Conservation (phyloP, 2,113 vertebrate genomes). For the Electrona antarctica region DNA sequence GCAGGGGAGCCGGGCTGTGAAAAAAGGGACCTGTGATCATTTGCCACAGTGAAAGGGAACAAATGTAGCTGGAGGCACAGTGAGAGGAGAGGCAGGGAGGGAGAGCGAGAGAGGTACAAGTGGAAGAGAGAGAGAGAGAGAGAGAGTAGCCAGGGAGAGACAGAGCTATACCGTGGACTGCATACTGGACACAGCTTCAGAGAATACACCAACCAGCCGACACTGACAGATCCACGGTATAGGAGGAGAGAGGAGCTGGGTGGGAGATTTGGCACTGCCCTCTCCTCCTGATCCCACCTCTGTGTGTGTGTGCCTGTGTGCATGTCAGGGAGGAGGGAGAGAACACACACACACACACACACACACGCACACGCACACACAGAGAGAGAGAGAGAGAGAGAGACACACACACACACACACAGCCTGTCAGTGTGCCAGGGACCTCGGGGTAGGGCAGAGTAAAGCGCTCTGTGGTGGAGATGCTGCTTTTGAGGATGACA, state of each 20-base stretch:
- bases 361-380: conserved; percentile 18
- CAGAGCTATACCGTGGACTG: conserved; percentile 46
- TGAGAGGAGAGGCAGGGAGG: conserved; percentile 28
- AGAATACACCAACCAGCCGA: conserved; percentile 48
- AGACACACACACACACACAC: conserved; percentile 47
- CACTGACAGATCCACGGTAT: conserved; percentile 59
- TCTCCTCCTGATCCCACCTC: conserved; percentile 43
- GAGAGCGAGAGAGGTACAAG: conserved; percentile 36
- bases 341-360: conserved; percentile 32
- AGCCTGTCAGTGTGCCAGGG: conserved; percentile 54
- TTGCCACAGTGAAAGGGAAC: conserved; percentile 70
- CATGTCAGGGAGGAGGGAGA: conserved; percentile 20
- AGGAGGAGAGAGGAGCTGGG: conserved; percentile 50
- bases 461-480: conserved; percentile 58
- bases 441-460: conserved; percentile 64
- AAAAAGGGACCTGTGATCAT: conserved; percentile 63
- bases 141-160: conserved; percentile 16
- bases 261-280: conserved; percentile 59
- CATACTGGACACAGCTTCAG: conserved; percentile 37
- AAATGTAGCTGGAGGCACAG: conserved; percentile 72
- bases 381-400: no score
- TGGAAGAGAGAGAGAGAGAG: conserved; percentile 24
- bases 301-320: conserved; percentile 22
- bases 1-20: conserved; percentile 20
- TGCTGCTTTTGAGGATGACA: conserved; percentile 74